Conservation (phyloP, 2,888 invertebrate species). For the Scaptomyza tumidula region DNA sequence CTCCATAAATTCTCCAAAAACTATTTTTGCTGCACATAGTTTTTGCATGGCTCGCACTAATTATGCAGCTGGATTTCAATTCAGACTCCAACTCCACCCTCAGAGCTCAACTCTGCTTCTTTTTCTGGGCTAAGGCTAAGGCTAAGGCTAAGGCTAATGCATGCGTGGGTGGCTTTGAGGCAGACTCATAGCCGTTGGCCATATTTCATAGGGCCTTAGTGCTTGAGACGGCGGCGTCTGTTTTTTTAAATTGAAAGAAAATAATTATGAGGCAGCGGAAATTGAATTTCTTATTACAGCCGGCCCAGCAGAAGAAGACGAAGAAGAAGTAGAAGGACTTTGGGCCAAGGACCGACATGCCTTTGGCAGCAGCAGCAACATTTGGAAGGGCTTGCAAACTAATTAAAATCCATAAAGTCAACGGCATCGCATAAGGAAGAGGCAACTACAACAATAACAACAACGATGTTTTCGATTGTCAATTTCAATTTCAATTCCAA, state of each 20-base stretch:
- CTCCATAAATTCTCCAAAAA: conserved; percentile 67
- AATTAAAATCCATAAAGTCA: conserved; percentile 75
- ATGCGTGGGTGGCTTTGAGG: conserved; percentile 67
- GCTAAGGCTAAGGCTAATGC: conserved; percentile 49
- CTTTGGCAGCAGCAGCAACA: background rate
- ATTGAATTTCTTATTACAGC: conserved; percentile 79
- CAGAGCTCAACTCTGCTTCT: background rate
- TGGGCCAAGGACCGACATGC: conserved; percentile 2
- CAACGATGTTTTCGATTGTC: conserved; percentile 18
- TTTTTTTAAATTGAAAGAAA: conserved; percentile 79
- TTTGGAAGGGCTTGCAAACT: conserved; percentile 65
- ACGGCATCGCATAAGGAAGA: conserved; percentile 22
- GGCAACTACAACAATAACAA: conserved; percentile 4
- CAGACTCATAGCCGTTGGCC: conserved; percentile 55
- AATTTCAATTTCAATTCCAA: conserved; percentile 12
- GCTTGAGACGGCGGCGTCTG: conserved; percentile 55
- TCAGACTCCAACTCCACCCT: conserved; percentile 4
- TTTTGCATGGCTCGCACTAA: conserved; percentile 63
- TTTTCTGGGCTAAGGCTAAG: conserved; percentile 34
- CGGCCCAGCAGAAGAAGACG: conserved; percentile 14
- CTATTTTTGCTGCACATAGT: conserved; percentile 69
- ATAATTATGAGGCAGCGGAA: conserved; percentile 78
- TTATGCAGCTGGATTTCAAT: conserved; percentile 72
- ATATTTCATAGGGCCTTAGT: conserved; percentile 65
- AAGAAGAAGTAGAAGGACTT: conserved; percentile 7